Conservation (phyloP, 2,888 invertebrate species). For the Ferdinandea cuprea region DNA sequence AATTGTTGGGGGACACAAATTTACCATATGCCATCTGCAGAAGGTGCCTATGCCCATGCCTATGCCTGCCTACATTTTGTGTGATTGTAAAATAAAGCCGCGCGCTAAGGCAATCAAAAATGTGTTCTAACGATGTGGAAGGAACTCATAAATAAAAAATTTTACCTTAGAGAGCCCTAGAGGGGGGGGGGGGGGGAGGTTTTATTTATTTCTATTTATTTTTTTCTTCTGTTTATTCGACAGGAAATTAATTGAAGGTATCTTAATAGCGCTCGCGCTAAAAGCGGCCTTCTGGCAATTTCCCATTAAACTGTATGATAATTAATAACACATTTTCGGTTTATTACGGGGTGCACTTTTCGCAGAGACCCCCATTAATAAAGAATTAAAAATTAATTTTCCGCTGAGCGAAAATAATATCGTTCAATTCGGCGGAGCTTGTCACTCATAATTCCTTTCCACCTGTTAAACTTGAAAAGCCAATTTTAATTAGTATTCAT, state of each 20-base stretch:
- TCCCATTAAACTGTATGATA: conserved; percentile 8
- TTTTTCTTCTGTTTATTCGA: conserved; percentile 13
- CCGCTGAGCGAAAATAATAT: conserved; percentile 8
- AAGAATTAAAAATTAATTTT: conserved; percentile 35
- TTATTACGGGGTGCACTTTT: conserved; percentile 28
- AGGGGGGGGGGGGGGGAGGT: too few relatives aligned
- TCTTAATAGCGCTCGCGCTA: conserved; percentile 14
- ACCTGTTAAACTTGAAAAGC: conserved; percentile 28
- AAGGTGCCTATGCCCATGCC: neutral
- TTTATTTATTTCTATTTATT: neutral
- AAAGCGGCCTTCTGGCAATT: conserved; percentile 18
- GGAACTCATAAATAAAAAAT: conserved; percentile 32
- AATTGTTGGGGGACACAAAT: conserved; percentile 50
- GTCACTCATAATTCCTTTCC: conserved; percentile 21
- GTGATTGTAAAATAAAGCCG: conserved; percentile 26
- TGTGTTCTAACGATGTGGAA: neutral
- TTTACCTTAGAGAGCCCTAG: neutral
- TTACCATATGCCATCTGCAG: conserved; percentile 12
- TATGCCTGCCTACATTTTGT: neutral
- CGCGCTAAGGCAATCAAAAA: conserved; percentile 14
- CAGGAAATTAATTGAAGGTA: conserved; percentile 32
- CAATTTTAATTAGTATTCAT: neutral
- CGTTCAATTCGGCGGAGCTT: conserved; percentile 7
- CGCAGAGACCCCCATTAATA: conserved; percentile 21
- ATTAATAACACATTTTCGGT: conserved; percentile 26